Evolutionary conservation across 1,140 invertebrate genomes (phyloP).

Genomic region (Brachionus manjavacas): DNA sequence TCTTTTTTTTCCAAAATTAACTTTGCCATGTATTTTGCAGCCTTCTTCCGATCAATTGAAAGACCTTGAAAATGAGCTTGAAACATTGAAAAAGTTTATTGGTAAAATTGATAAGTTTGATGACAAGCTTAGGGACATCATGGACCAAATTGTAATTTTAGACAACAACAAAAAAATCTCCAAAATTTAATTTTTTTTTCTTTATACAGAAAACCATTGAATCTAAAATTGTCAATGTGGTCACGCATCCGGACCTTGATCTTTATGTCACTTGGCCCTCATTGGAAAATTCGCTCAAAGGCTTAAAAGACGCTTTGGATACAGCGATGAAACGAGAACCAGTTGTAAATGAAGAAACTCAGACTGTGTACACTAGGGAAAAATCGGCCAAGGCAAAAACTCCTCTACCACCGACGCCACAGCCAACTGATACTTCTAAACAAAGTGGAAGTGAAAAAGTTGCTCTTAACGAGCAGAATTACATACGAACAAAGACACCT

Average conservation of each 20-base stretch:
- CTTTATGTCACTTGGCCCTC: slow-evolving; percentile 23
- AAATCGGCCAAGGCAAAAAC: background rate
- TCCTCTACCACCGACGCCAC: background rate
- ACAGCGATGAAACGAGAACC: background rate
- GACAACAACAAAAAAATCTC: background rate
- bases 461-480: slow-evolving; percentile 3
- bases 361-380: background rate
- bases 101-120: slow-evolving; percentile 14
- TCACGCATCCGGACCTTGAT: slow-evolving; percentile 10
- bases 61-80: slow-evolving; percentile 16
- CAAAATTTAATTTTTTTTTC: background rate
- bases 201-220: slow-evolving; percentile 20
- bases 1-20: background rate
- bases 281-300: slow-evolving; percentile 1
- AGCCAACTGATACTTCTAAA: background rate
- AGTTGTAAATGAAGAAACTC: slow-evolving; percentile 22
- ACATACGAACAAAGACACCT: background rate
- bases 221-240: background rate
- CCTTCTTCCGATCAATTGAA: slow-evolving; percentile 1
- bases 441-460: background rate
- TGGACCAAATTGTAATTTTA: slow-evolving; percentile 3
- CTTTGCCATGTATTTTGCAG: background rate
- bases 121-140: background rate
- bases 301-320: slow-evolving; percentile 29
- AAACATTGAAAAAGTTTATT: slow-evolving; percentile 7